A percentile compares a stretch with the other conserved stretches of the same genome.
Evolutionary conservation across 2,888 invertebrate genomes (phyloP).

Genomic region (Calameuta idolon): DNA sequence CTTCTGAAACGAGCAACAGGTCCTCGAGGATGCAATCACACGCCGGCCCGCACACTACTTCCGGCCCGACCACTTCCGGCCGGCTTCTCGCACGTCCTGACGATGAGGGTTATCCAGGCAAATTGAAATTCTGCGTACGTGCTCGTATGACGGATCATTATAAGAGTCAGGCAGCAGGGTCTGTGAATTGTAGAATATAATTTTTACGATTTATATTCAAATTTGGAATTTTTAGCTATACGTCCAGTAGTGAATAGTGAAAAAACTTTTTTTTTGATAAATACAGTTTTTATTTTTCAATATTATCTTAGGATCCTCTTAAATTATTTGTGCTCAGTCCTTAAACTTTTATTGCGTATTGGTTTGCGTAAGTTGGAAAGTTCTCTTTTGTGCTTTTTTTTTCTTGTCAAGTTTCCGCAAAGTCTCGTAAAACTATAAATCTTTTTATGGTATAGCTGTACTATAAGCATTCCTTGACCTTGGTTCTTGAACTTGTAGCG

Average conservation of each 20-base stretch:
- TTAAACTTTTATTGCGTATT: neutral
- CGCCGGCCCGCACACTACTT: conserved; percentile 34
- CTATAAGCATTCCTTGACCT: conserved; percentile 31
- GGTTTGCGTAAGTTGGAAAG: conserved; percentile 11
- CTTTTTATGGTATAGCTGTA: conserved; percentile 18
- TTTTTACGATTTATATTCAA: neutral
- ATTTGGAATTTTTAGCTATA: neutral
- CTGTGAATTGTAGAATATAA: neutral
- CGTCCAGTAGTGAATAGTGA: neutral
- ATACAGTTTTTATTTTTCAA: neutral
- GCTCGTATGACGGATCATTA: neutral
- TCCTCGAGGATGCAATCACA: conserved; percentile 52
- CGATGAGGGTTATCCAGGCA: neutral
- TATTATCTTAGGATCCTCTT: neutral
- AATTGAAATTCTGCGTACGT: neutral
- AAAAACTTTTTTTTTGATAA: neutral
- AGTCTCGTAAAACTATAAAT: conserved; percentile 22
- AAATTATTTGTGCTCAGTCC: too few relatives aligned
- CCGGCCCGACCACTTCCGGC: conserved; percentile 31
- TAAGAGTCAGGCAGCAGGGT: neutral
- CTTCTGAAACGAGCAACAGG: conserved; percentile 52
- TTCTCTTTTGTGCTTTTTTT: neutral
- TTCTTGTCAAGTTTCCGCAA: neutral
- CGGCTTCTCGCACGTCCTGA: conserved; percentile 22
- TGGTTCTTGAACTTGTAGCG: conserved; percentile 40